These are phyloP conservation scores for Sclerurus mexicanus DNA, from an alignment of 2,113 vertebrate genomes.

Conservation along the genomic window DNA sequence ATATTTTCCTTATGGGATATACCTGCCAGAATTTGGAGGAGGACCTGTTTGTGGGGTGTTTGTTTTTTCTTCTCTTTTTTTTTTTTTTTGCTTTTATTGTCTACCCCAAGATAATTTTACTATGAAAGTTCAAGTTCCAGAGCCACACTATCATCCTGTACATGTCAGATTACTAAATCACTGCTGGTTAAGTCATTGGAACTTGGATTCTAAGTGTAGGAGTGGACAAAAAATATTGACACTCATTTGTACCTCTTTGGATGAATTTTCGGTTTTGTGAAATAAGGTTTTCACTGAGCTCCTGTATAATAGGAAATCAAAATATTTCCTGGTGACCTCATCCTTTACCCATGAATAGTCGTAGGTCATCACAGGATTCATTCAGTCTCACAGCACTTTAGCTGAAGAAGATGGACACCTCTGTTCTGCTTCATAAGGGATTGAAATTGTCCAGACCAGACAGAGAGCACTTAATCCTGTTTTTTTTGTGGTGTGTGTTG, in stretches of 20 bases:
- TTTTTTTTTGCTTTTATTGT: not conserved
- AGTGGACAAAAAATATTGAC: not conserved
- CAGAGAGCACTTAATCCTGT: not conserved
- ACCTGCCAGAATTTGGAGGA: not conserved
- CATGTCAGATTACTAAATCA: not conserved
- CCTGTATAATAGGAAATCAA: not conserved
- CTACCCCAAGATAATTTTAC: not conserved
- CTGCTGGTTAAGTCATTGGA: not conserved
- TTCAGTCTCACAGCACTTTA: not conserved
- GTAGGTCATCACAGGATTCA: not conserved
- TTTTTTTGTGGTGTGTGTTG: not conserved
- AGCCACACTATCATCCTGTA: accelerated
- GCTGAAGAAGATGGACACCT: not conserved
- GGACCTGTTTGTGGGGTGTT: not conserved
- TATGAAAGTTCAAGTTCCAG: not conserved
- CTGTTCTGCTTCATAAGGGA: not conserved
- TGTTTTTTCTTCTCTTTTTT: too few species aligned
- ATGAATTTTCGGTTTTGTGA: not conserved
- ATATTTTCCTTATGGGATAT: not conserved
- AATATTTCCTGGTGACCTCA: not conserved
- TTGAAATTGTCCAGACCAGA: not conserved
- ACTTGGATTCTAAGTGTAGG: not conserved
- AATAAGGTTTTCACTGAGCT: not conserved
- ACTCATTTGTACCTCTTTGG: not conserved
- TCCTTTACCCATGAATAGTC: not conserved